These are phyloP conservation scores for Drosophila pegasa DNA, from an alignment of 2,888 invertebrate genomes.

Conservation along the genomic window DNA sequence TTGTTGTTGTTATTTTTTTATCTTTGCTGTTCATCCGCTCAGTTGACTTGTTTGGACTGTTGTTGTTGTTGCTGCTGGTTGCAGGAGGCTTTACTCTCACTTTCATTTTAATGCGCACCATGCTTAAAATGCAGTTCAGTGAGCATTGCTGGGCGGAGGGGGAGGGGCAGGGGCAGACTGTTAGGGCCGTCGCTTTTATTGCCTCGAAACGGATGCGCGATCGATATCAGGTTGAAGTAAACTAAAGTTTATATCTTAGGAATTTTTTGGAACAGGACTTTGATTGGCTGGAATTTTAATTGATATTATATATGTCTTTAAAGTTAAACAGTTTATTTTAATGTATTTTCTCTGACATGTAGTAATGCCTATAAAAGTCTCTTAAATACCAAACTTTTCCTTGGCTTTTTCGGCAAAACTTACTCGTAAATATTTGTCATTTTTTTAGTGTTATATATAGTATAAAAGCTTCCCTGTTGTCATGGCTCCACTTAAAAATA, in stretches of 20 bases:
- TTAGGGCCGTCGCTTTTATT: constrained; percentile 22
- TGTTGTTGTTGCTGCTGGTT: constrained; percentile 25
- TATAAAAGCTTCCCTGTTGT: constrained; percentile 4
- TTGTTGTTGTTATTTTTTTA: constrained; percentile 16
- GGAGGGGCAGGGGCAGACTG: background rate
- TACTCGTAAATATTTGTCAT: background rate
- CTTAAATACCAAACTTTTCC: background rate
- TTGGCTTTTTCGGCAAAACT: background rate
- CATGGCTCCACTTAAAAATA: constrained; percentile 18
- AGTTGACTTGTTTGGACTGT: constrained; percentile 41
- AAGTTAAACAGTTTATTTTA: background rate
- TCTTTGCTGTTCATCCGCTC: constrained; percentile 6
- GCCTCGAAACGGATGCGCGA: constrained; percentile 48
- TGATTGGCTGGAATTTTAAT: background rate
- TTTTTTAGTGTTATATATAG: background rate
- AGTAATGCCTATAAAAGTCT: background rate
- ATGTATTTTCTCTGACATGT: background rate
- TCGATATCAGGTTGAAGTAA: constrained; percentile 4
- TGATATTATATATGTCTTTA: background rate
- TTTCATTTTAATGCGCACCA: constrained; percentile 49
- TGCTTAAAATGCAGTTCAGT: constrained; percentile 15
- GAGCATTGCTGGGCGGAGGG: background rate
- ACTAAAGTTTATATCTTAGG: background rate
- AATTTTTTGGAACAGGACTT: background rate
- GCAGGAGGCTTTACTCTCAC: constrained; percentile 59